Evolutionary conservation across 2,888 invertebrate genomes (phyloP).

Genomic region (Griposia aprilina): DNA sequence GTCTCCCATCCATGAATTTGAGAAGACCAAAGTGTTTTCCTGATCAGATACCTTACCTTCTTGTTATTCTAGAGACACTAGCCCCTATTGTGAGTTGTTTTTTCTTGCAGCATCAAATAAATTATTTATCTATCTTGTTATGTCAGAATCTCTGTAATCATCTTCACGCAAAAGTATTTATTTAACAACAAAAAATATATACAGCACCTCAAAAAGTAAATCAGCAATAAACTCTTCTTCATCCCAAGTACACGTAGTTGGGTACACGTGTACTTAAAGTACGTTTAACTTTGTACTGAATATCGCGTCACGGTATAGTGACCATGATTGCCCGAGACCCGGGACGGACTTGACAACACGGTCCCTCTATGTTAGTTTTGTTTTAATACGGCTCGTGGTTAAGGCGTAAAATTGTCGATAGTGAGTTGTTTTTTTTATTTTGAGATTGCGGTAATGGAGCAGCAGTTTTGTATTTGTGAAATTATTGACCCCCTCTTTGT

Average conservation of each 20-base stretch:
- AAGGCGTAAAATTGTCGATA: not conserved
- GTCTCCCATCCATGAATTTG: not conserved
- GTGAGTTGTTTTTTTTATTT: not conserved
- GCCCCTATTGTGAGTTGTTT: not conserved
- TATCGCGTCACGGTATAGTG: conserved; percentile 37
- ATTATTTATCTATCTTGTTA: not conserved
- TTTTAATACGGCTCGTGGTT: conserved; percentile 26
- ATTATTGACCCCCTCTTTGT: not conserved
- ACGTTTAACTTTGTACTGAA: conserved; percentile 50
- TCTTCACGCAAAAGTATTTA: not conserved
- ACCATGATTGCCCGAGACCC: conserved; percentile 40
- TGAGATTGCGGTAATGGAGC: not conserved
- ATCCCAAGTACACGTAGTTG: conserved; percentile 9
- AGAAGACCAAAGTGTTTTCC: not conserved
- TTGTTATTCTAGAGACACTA: not conserved
- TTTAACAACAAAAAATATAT: not conserved
- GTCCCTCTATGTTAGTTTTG: conserved; percentile 13
- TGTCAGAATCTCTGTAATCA: not conserved
- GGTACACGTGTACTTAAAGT: conserved; percentile 43
- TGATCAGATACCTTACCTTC: too few species aligned
- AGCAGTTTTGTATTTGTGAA: not conserved
- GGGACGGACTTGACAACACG: conserved; percentile 16
- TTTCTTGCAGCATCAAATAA: not conserved
- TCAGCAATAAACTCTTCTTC: not conserved
- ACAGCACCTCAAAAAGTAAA: not conserved